Evolutionary conservation across 37 sponge, comb jelly and placozoan species (phyloP).

Genomic region (Haliclona indistincta): DNA sequence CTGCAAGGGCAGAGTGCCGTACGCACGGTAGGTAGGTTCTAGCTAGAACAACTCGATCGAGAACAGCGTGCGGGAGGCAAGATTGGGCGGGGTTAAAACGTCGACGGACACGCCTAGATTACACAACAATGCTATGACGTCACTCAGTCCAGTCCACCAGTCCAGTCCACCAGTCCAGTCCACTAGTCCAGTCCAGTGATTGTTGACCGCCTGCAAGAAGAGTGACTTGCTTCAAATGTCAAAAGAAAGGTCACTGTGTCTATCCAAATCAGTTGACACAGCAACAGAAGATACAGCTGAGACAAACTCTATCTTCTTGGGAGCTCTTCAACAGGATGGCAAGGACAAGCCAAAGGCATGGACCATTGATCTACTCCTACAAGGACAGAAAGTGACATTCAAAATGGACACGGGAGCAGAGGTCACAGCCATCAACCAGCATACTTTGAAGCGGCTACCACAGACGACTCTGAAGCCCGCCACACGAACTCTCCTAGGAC

Average conservation of each 20-base stretch:
- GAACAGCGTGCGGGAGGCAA: too few species aligned
- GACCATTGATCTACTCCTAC: neutral
- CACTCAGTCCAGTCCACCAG: too few species aligned
- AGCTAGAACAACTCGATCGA: too few species aligned
- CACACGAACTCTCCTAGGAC: neutral
- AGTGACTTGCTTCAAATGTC: neutral
- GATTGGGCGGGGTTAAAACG: too few species aligned
- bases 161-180: too few species aligned
- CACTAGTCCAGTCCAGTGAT: too few species aligned
- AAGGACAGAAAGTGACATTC: conserved; percentile 7
- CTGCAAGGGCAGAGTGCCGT: too few species aligned
- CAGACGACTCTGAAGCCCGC: neutral
- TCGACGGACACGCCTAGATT: too few species aligned
- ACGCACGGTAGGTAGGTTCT: too few species aligned
- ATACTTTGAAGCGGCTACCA: neutral
- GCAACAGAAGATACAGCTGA: neutral
- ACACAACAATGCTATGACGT: too few species aligned
- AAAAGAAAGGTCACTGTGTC: conserved; percentile 12
- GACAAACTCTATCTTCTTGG: neutral
- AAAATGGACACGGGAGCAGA: conserved; percentile 32
- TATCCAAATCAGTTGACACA: neutral
- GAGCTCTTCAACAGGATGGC: neutral
- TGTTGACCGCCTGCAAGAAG: conserved; percentile 6
- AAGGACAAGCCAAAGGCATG: neutral
- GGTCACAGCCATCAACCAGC: conserved; percentile 7